Conservation (phyloP, 2,888 invertebrate species). For the Arrhopalites spinosus region DNA sequence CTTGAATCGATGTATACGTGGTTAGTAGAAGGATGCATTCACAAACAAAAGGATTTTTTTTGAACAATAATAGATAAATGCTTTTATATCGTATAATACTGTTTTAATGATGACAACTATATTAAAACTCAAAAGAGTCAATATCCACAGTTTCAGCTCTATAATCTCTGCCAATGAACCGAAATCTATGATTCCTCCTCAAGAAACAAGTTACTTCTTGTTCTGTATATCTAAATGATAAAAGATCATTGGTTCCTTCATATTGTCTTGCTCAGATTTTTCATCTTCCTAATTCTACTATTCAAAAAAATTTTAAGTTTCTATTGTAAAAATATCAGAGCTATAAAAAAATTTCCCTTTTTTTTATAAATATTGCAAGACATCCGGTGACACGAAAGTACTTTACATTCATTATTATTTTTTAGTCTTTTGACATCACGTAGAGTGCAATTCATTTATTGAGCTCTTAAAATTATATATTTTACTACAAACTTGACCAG, state of each 20-base stretch:
- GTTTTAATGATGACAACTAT: no score
- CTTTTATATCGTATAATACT: no score
- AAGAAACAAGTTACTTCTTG: no score
- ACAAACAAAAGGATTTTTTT: no score
- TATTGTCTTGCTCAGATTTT: background rate
- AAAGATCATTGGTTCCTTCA: background rate
- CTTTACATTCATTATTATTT: background rate
- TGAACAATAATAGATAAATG: no score
- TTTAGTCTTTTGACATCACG: conserved; percentile 3
- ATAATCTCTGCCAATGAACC: no score
- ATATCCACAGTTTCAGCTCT: no score
- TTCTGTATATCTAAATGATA: background rate
- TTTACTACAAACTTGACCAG: background rate
- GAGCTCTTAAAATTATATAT: background rate
- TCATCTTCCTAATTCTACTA: background rate
- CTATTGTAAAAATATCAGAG: background rate
- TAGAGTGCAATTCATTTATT: background rate
- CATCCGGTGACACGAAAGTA: conserved; percentile 6
- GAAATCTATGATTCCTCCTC: no score
- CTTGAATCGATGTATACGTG: no score
- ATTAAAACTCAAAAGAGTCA: no score
- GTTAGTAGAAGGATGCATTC: no score
- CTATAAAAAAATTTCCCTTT: background rate
- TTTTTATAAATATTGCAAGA: background rate
- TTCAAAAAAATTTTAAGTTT: background rate